phyloP scores from a whole-genome alignment of 2,113 vertebrate species.

The Hypanus sabinus region DNA sequence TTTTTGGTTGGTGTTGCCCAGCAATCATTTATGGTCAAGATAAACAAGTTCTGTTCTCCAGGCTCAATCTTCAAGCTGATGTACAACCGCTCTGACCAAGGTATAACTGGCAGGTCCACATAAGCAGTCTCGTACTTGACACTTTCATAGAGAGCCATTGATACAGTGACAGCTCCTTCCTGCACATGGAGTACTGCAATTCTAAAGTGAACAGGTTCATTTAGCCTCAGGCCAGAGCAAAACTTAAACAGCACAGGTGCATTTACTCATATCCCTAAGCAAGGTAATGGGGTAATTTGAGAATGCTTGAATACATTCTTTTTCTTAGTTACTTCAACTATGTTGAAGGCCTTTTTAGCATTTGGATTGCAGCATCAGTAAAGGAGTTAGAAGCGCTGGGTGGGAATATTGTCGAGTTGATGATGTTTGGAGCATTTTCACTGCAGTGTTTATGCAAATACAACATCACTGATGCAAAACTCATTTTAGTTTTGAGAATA shows the following conservation, averaged over 20 bases:
- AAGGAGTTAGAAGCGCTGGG: too few relatives aligned
- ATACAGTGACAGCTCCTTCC: not conserved
- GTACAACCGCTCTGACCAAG: not conserved
- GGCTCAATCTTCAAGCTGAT: constrained; percentile 33
- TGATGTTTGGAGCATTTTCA: too few relatives aligned
- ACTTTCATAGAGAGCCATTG: not conserved
- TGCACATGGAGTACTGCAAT: constrained; percentile 19
- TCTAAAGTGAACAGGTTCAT: not conserved
- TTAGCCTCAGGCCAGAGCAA: not conserved
- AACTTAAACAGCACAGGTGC: not conserved
- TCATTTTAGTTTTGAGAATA: too few relatives aligned
- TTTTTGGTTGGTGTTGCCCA: constrained; percentile 26
- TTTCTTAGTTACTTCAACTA: too few relatives aligned
- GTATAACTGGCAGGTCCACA: not conserved
- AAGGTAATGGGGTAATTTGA: too few relatives aligned
- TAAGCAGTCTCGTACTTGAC: constrained; percentile 5
- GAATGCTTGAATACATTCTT: too few relatives aligned
- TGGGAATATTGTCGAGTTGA: too few relatives aligned
- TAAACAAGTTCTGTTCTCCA: constrained; percentile 8
- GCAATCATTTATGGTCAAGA: constrained; percentile 24
- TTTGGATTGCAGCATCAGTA: too few relatives aligned
- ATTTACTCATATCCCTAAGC: too few relatives aligned
- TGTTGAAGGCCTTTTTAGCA: too few relatives aligned
- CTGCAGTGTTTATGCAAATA: too few relatives aligned
- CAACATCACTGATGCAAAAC: too few relatives aligned